A percentile compares a stretch with the other conserved stretches of the same genome.
Conservation (phyloP, 2,797 vertebrate species). For the Leptodactylus fallax region DNA sequence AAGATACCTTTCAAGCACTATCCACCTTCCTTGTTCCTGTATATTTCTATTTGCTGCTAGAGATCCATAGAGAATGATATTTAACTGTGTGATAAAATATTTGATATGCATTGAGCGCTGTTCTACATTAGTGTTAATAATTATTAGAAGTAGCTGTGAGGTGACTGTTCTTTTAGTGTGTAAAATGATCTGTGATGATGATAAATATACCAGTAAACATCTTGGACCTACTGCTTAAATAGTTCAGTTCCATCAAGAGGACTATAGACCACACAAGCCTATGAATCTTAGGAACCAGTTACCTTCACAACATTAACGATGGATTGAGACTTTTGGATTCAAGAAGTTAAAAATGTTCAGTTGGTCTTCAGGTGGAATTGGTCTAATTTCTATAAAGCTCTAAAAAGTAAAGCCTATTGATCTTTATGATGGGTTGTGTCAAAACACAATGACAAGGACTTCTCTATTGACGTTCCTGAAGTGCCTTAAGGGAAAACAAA, state of each 20-base stretch:
- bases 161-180: not conserved
- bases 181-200: not conserved
- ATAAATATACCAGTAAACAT: not conserved
- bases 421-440: not conserved
- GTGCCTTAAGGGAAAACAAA: constrained; percentile 16
- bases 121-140: not conserved
- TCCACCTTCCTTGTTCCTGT: constrained; percentile 38
- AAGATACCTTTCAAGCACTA: constrained; percentile 42
- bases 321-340: not conserved
- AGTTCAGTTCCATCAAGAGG: not conserved
- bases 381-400: not conserved
- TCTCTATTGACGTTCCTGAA: not conserved
- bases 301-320: not conserved
- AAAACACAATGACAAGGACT: not conserved
- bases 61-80: constrained; percentile 19
- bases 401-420: not conserved
- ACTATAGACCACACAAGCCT: not conserved
- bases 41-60: constrained; percentile 49
- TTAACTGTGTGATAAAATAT: constrained; percentile 32
- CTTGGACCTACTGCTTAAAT: not conserved
- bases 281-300: not conserved
- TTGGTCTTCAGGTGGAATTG: not conserved
- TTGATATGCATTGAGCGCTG: constrained; percentile 2
- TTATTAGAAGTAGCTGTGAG: not conserved
- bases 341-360: not conserved